Evolutionary conservation across 2,113 vertebrate genomes (phyloP), one percentile per base, ranked within the genome.

Genomic region (Pachycephala philippinensis): DNA sequence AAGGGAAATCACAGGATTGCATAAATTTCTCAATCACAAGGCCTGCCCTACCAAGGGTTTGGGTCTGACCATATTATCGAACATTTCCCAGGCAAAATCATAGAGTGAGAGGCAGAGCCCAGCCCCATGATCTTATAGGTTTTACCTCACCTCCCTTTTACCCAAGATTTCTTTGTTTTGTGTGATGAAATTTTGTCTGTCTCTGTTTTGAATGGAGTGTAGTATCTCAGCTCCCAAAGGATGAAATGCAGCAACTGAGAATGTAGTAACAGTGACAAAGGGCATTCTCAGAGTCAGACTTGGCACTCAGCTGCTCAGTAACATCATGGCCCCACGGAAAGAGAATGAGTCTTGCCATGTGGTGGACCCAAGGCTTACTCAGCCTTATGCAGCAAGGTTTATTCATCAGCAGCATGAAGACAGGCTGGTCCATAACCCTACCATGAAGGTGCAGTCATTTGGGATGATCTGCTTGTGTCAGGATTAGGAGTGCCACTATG

Each of bases 181-280:
- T 30, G 12, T 12, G 11, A 17, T 64, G 22, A 84, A 64, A n/a
- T 49, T 71, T 13, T 39, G 17, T 16, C 45, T 80, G 35, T 52
- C 13, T 35, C 52, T 60, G 10, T 27, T 84, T 71, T 61, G n/a
- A 35, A n/a, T 0, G 1, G 13, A 4, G 2, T 47, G 21, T 68
- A 56, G 22, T n/a, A 93, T 39, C 33, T 91, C 47, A 53, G 54
- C 2, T 2, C 13, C 20, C 10, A 3, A 53, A 84, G 7, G 31
- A 63, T 30, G 5, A 57, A 59, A 59, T 2, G 0, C 4, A 4
- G 24, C 31, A 33, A 59, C 28, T 1, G 0, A 64, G 40, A 60
- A 10, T 19, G 18, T 4, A 45, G 7, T 23, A 71, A 52, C 21
- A 40, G 35, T 1, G 3, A 44, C 44, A 61, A 61, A 69, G 15